Evolutionary conservation across 2,888 invertebrate species (phyloP).

Genomic region (Apotomis betuletana): DNA sequence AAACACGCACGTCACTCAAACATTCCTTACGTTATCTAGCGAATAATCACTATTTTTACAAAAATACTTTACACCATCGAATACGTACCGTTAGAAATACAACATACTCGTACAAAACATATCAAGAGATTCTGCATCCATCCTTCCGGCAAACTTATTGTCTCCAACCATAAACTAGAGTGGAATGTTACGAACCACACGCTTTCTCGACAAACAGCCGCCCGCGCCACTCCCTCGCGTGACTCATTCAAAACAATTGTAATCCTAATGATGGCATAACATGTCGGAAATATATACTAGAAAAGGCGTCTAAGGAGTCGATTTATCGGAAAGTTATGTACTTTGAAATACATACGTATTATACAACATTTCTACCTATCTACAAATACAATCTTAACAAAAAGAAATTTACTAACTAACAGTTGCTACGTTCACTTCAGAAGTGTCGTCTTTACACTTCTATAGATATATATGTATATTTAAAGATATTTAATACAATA

Average conservation of each 20-base stretch:
- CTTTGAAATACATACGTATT: conserved; percentile 24
- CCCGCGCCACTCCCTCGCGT: not conserved
- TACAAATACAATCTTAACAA: conserved; percentile 25
- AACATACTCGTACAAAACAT: conserved; percentile 27
- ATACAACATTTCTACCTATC: conserved; percentile 21
- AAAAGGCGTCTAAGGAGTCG: not conserved
- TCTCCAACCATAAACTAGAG: conserved; percentile 45
- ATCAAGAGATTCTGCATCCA: conserved; percentile 33
- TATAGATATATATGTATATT: conserved; percentile 6
- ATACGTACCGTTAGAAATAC: conserved; percentile 21
- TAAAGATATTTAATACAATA: not conserved
- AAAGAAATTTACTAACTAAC: conserved; percentile 37
- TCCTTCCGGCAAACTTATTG: conserved; percentile 45
- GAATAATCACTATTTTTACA: conserved; percentile 47
- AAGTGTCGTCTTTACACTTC: conserved; percentile 11
- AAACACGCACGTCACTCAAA: conserved; percentile 32
- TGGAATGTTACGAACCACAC: conserved; percentile 46
- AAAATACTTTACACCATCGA: conserved; percentile 50
- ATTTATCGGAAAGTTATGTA: conserved; percentile 32
- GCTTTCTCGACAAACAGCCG: conserved; percentile 21
- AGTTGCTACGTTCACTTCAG: conserved; percentile 25
- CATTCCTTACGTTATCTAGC: conserved; percentile 35
- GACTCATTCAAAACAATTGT: not conserved
- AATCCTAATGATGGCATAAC: conserved; percentile 7
- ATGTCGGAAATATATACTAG: conserved; percentile 11